Base-by-base conservation (phyloP, 1,140 invertebrate genomes). In the Megathymus violae region DNA sequence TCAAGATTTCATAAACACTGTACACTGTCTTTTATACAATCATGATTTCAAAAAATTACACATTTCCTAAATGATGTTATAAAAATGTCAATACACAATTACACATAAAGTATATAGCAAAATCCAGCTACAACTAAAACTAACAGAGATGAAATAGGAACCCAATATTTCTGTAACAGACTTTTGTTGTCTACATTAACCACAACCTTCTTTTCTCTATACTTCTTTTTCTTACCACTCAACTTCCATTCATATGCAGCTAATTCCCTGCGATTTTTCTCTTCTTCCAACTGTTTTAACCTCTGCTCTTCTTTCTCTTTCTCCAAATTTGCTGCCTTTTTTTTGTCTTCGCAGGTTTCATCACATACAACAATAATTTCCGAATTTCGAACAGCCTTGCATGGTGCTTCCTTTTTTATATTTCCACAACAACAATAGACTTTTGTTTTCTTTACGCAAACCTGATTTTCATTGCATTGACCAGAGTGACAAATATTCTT, bases 391-490 rank as follows among this genome's bases (percentile, higher is more conserved):
- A 95, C 92, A 36, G 90, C 73, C 41, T 93, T 93, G 78, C 97
- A 98, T 0, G 93, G 85, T 52, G 95, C 92, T 56, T 97, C 96
- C 78, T 94, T 95, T 77, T 95, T 97, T 2, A 96, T 91, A 61
- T 96, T 93, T 60, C 95, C 94, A 68, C 97, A 99, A 41, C 92
- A 88, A 74, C 97, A 98, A 40, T 93, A 92, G 0, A 97, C 77
- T 79, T 95, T 95, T 0, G 97, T 94, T 80, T 96, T 97, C 66
- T 96, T 96, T 31, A 93, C 94, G 80, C 97, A 98, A 0, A 89
- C 68, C 58, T 95, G 93, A 19, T 93, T 88, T 48, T 92, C 92
- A 0, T 93, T 92, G 86, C 97, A 98, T 0, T 80, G 61, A 10
- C 96, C 96, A 15, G 94, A 85, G 87, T 99, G 97, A 76, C 97